Percentiles rank a stretch among this genome's conserved stretches.
Conservation (phyloP, 35 echinoderm and acorn worm species). For the Heliocidaris tuberculata region DNA sequence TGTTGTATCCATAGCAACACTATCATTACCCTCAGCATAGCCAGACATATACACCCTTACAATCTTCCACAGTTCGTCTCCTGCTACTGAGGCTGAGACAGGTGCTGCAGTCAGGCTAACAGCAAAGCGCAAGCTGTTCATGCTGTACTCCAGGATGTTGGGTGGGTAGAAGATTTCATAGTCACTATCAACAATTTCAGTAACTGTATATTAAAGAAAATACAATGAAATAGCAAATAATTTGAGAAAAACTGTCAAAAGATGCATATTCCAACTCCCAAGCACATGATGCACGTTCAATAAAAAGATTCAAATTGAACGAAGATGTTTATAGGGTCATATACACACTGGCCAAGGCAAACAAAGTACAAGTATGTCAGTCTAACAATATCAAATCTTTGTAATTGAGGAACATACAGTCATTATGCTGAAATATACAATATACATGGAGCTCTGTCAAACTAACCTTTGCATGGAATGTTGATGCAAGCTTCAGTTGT, state of each 20-base stretch:
- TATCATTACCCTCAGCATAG: neutral
- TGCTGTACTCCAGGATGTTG: neutral
- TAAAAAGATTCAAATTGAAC: no score
- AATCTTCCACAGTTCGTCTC: neutral
- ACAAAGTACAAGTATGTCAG: no score
- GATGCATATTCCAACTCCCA: no score
- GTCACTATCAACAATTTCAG: neutral
- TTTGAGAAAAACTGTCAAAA: no score
- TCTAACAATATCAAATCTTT: no score
- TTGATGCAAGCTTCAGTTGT: neutral
- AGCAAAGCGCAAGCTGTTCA: neutral
- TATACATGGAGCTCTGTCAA: neutral
- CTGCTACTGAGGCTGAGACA: neutral
- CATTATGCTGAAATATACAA: no score
- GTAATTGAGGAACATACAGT: no score
- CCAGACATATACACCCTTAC: neutral
- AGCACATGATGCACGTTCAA: no score
- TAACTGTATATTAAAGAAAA: neutral
- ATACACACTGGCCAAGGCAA: no score
- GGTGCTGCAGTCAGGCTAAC: neutral
- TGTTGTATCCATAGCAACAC: neutral
- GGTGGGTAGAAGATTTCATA: neutral
- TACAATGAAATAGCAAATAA: neutral
- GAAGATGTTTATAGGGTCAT: no score
- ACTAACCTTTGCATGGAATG: constrained; percentile 15